Conservation (phyloP, 2,113 vertebrate species). For the Syrmaticus mikado region DNA sequence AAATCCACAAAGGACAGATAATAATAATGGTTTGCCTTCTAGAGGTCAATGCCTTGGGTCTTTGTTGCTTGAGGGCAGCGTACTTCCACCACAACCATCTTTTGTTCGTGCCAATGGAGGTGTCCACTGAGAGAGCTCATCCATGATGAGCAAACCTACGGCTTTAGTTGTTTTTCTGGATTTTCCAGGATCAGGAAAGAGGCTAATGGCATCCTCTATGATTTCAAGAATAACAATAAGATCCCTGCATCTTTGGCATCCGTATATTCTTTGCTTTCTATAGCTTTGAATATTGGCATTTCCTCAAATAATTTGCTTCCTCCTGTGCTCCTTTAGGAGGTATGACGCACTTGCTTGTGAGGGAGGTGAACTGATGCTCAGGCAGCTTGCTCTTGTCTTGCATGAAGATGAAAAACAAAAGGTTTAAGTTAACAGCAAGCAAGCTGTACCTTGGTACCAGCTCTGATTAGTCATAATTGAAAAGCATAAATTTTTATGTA, state of each 20-base stretch:
- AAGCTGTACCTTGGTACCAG: conserved; percentile 15
- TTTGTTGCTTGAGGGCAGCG: not conserved
- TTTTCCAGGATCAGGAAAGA: not conserved
- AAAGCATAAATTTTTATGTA: conserved; percentile 1
- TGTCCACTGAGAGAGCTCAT: fast-evolving
- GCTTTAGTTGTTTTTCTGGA: not conserved
- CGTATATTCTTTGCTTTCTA: not conserved
- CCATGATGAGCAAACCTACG: not conserved
- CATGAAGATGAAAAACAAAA: conserved; percentile 33
- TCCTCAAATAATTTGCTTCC: not conserved
- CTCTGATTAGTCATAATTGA: conserved; percentile 25
- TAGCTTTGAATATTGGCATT: not conserved
- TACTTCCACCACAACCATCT: too few relatives aligned
- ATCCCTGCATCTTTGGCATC: not conserved
- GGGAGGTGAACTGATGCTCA: conserved; percentile 36
- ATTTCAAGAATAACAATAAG: not conserved
- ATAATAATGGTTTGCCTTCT: fast-evolving
- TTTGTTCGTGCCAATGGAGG: not conserved
- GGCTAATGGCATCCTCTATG: not conserved
- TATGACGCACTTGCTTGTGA: not conserved
- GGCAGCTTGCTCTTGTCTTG: conserved; percentile 5
- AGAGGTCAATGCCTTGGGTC: not conserved
- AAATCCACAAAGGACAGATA: not conserved
- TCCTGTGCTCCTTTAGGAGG: not conserved
- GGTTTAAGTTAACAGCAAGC: not conserved